Evolutionary conservation across 2,888 invertebrate species (phyloP), one percentile per base, ranked within the genome.

Genomic region (Lepidonotus clava): DNA sequence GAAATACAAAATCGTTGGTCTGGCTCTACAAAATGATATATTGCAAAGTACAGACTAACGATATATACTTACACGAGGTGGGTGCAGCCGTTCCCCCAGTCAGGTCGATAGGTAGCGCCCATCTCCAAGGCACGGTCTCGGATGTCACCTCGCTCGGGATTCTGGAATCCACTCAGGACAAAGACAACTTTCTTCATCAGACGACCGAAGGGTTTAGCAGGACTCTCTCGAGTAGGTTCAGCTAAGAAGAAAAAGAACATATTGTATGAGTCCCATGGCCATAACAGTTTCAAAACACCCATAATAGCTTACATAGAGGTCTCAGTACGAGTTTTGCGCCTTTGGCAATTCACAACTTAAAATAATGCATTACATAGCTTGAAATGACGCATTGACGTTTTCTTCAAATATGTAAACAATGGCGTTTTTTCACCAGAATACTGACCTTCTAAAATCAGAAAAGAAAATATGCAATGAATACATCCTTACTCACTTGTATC

Each of bases 11-110:
- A 51, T 51, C 51, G 14, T 51, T 11, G 21, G 51, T 21, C 21
- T 51, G 51, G 14, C 11, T 51, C 14, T 51, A 51, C 21, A 51
- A 11, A 51, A 51, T 51, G 14, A 51, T 14, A 21, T 14, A 51
- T 51, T 51, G 51, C 21, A 21, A 51, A 18, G 24, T 66, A 28
- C 11, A 18, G n/a, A n/a, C n/a, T n/a, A n/a, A n/a, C n/a, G n/a
- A n/a, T n/a, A n/a, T n/a, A n/a, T n/a, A 95, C 96, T 95, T 94
- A 98, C 97, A 98, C 95, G 89, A 98, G 96, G 95, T 98, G 98
- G 6, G 98, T 98, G 93, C 97, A 97, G 38, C 93, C 93, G 28
- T 94, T 92, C 84, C 95, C 92, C 98, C 98, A 98, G 94, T 97
- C 97, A 0, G 96, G 95, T 92, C 95, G 96, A 92, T 97, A 97